Evolutionary conservation across 2,113 vertebrate genomes (phyloP).

Genomic region (Oenanthe melanoleuca): DNA sequence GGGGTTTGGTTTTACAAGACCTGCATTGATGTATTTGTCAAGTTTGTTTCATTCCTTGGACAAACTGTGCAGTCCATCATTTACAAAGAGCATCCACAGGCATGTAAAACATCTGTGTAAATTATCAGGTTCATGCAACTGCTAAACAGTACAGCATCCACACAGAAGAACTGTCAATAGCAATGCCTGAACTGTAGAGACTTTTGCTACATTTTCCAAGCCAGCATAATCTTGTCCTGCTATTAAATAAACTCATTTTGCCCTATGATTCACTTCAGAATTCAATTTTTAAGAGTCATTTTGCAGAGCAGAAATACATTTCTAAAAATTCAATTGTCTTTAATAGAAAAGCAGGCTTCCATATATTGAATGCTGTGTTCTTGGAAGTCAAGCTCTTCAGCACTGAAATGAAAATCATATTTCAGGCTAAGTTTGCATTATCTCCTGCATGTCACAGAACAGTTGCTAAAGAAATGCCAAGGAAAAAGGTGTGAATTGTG

Average conservation of each 20-base stretch:
- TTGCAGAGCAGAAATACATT: background rate
- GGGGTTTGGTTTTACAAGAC: background rate
- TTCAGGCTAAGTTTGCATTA: background rate
- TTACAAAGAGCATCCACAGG: background rate
- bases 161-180: background rate
- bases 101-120: background rate
- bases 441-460: background rate
- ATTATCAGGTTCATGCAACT: background rate
- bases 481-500: background rate
- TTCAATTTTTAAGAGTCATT: background rate
- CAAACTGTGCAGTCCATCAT: background rate
- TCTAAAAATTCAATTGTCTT: background rate
- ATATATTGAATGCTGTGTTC: background rate
- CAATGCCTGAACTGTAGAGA: background rate
- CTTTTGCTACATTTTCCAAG: background rate
- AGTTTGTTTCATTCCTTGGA: background rate
- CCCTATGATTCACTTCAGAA: background rate
- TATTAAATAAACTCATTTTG: background rate
- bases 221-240: background rate
- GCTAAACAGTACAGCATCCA: background rate
- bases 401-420: background rate
- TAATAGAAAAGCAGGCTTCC: background rate
- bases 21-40: background rate
- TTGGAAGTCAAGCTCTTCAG: background rate
- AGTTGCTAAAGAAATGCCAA: background rate